Percentiles rank a stretch among this genome's conserved stretches.
phyloP scores from a whole-genome alignment of 1,140 invertebrate species.

The Meloidogyne floridensis region DNA sequence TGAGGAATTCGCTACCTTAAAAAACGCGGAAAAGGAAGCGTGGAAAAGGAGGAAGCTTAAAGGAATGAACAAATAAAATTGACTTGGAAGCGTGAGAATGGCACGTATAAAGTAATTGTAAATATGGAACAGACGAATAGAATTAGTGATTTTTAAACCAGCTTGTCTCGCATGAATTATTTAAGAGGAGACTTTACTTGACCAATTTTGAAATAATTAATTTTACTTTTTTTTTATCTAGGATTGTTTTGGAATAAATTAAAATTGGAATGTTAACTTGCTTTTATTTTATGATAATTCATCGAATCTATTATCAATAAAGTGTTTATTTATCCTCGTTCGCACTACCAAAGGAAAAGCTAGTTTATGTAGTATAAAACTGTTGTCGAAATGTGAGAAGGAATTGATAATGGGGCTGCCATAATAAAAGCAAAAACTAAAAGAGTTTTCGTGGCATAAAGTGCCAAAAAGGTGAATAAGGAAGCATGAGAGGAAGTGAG shows the following conservation, averaged over 20 bases:
- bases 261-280: no score
- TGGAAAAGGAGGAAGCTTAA: not conserved
- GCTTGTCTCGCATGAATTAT: not conserved
- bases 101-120: not conserved
- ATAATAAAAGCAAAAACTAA: no score
- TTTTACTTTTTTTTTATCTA: no score
- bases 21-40: not conserved
- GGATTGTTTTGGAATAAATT: no score
- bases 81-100: not conserved
- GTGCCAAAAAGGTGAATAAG: not conserved
- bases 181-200: not conserved
- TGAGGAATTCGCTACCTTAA: not conserved
- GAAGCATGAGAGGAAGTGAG: not conserved
- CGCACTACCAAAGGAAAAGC: not conserved
- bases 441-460: no score
- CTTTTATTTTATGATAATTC: no score
- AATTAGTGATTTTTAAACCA: not conserved
- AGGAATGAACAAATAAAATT: not conserved
- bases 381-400: not conserved
- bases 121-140: not conserved
- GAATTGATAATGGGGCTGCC: not conserved
- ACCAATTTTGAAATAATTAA: not conserved
- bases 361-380: not conserved
- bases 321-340: not conserved
- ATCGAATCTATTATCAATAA: no score